Evolutionary conservation across 2,797 vertebrate genomes (phyloP).

Genomic region (Hydrophis major): DNA sequence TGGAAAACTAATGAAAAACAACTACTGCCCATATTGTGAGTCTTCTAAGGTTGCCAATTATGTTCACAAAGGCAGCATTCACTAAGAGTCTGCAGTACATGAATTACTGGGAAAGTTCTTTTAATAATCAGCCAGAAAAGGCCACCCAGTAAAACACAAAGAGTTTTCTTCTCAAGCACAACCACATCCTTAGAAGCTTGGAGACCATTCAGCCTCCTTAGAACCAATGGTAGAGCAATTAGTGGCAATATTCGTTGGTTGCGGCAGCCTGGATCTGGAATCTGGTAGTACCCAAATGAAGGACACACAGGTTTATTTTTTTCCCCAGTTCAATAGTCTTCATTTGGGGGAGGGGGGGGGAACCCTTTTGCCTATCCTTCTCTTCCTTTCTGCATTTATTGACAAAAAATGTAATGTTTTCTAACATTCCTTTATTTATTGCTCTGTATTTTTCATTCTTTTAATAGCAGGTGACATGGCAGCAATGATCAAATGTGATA

Average conservation of each 20-base stretch:
- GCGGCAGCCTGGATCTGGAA: neutral
- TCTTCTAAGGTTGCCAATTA: conserved; percentile 8
- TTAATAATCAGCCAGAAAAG: conserved; percentile 30
- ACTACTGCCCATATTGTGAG: conserved; percentile 4
- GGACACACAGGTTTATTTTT: neutral
- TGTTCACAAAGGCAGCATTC: conserved; percentile 19
- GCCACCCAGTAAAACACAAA: conserved; percentile 10
- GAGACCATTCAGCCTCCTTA: neutral
- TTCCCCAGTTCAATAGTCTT: neutral
- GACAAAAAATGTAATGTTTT: neutral
- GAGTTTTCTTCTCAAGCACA: conserved; percentile 21
- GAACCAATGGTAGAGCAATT: neutral
- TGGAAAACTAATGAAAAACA: conserved; percentile 18
- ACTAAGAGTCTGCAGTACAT: conserved; percentile 1
- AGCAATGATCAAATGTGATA: neutral
- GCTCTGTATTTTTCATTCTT: neutral
- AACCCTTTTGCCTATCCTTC: neutral
- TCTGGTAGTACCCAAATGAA: neutral
- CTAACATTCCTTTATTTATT: neutral
- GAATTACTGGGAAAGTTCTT: conserved; percentile 31
- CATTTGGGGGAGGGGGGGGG: neutral
- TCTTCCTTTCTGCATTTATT: neutral
- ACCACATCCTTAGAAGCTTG: neutral
- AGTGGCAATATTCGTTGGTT: neutral
- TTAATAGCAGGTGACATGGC: neutral